Percentiles rank a stretch among this genome's conserved stretches.
phyloP scores from a whole-genome alignment of 2,888 invertebrate genomes.

The Dendrolimus houi region DNA sequence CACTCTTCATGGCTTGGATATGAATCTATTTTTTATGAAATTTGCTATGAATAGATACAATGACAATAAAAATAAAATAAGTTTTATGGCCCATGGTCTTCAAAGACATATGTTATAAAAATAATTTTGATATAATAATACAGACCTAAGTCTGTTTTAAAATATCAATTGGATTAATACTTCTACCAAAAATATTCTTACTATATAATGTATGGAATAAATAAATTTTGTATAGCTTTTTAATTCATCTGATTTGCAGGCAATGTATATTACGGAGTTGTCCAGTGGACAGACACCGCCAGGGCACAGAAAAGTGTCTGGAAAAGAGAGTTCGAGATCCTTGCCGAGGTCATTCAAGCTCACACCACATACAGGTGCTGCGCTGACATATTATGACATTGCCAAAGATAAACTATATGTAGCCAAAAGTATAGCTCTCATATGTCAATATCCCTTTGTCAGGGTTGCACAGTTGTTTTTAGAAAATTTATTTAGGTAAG shows the following conservation, averaged over 20 bases:
- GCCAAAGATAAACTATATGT: conserved; percentile 96
- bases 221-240: too few relatives aligned
- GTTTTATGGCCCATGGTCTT: too few relatives aligned
- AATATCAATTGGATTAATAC: too few relatives aligned
- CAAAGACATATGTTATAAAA: too few relatives aligned
- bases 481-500: conserved; percentile 89
- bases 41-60: too few relatives aligned
- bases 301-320: conserved; percentile 73
- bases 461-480: conserved; percentile 91
- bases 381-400: conserved; percentile 93
- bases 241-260: conserved; percentile 55
- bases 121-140: too few relatives aligned
- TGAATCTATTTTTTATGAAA: too few relatives aligned
- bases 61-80: too few relatives aligned
- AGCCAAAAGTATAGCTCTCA: conserved; percentile 95
- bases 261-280: conserved; percentile 93
- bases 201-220: too few relatives aligned
- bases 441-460: conserved; percentile 94
- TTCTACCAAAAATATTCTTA: too few relatives aligned
- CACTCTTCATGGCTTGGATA: too few relatives aligned
- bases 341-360: conserved; percentile 93
- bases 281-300: conserved; percentile 86
- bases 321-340: conserved; percentile 87
- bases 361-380: conserved; percentile 84
- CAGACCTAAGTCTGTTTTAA: too few relatives aligned